Evolutionary conservation across 1,140 invertebrate genomes (phyloP).

Genomic region (Drosophila miranda): DNA sequence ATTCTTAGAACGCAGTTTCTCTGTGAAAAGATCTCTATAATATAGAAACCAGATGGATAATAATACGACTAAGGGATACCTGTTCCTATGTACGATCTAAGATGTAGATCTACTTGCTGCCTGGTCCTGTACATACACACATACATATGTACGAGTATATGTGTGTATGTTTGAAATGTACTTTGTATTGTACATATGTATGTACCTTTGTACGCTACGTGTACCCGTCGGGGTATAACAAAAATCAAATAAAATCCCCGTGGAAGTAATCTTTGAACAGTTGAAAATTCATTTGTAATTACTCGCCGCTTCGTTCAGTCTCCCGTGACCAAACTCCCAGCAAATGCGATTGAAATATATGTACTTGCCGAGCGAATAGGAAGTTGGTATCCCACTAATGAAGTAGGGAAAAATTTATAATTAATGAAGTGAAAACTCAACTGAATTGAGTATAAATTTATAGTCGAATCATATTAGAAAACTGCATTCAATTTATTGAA

Average conservation of each 20-base stretch:
- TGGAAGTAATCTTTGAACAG: constrained; percentile 19
- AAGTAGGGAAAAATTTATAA: constrained; percentile 29
- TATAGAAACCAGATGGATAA: background rate
- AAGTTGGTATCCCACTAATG: constrained; percentile 34
- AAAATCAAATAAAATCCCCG: constrained; percentile 46
- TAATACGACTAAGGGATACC: too few species aligned
- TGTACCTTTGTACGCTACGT: too few species aligned
- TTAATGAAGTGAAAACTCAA: constrained; percentile 41
- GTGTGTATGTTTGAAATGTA: background rate
- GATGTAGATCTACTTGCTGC: too few species aligned
- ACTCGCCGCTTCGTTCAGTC: constrained; percentile 33
- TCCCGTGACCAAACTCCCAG: constrained; percentile 54
- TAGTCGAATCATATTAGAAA: background rate
- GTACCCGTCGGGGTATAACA: constrained; percentile 4
- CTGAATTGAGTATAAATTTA: constrained; percentile 1
- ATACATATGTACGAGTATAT: background rate
- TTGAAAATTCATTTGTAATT: constrained; percentile 43
- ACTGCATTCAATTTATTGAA: too few species aligned
- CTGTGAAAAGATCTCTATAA: background rate
- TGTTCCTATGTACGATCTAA: too few species aligned
- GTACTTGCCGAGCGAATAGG: constrained; percentile 30
- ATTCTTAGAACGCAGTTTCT: constrained; percentile 52
- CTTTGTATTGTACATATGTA: background rate
- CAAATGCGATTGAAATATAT: constrained; percentile 32
- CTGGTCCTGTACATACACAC: too few species aligned